Evolutionary conservation across 1,140 invertebrate genomes (phyloP).

Genomic region (Cotesia vestalis): DNA sequence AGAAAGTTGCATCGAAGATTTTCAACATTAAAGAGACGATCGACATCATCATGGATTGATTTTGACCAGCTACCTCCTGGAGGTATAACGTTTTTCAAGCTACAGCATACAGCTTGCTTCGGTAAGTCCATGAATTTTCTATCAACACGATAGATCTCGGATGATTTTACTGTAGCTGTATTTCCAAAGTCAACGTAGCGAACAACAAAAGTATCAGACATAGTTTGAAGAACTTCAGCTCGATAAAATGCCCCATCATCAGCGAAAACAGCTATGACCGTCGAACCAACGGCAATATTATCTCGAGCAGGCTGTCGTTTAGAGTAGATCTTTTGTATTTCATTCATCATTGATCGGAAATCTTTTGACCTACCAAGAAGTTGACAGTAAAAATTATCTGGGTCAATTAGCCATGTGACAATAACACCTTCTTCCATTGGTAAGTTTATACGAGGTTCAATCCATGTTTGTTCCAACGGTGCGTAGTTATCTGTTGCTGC

Average conservation of each 20-base stretch:
- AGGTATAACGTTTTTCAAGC: conserved; percentile 69
- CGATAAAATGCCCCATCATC: conserved; percentile 76
- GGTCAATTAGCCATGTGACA: conserved; percentile 73
- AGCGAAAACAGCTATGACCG: conserved; percentile 73
- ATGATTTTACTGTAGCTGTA: conserved; percentile 67
- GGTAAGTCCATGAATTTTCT: conserved; percentile 73
- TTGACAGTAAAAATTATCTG: conserved; percentile 76
- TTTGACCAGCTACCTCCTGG: conserved; percentile 66
- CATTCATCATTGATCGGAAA: conserved; percentile 74
- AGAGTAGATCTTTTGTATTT: conserved; percentile 73
- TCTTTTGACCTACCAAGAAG: conserved; percentile 58
- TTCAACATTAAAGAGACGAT: conserved; percentile 70
- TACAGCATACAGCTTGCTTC: conserved; percentile 74
- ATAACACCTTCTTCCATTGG: conserved; percentile 59
- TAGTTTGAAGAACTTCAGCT: conserved; percentile 69
- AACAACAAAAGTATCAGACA: conserved; percentile 69
- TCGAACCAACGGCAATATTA: conserved; percentile 63
- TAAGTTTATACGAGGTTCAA: conserved; percentile 46
- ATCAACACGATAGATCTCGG: conserved; percentile 75
- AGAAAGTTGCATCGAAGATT: conserved; percentile 68
- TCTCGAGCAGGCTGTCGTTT: conserved; percentile 59
- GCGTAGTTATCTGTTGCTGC: conserved; percentile 54
- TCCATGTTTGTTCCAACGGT: conserved; percentile 56
- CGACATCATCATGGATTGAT: conserved; percentile 58
- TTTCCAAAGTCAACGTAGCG: conserved; percentile 82